Percentiles rank a stretch among this genome's conserved stretches.
Evolutionary conservation across 2,113 vertebrate species (phyloP).

Genomic region (Haliaeetus leucogaster): DNA sequence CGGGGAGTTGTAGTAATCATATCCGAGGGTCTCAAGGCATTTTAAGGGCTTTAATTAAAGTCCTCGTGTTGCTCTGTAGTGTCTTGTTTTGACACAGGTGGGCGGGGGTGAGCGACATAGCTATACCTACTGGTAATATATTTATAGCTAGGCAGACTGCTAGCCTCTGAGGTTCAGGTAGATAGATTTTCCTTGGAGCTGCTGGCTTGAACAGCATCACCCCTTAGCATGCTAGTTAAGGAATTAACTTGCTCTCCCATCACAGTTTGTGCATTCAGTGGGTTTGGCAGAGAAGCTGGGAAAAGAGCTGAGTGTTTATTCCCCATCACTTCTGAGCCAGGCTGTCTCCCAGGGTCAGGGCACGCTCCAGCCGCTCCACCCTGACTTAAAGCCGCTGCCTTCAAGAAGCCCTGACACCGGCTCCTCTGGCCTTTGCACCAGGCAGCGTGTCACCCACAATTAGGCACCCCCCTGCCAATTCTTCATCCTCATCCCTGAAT

Average conservation of each 20-base stretch:
- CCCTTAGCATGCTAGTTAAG: rapidly evolving
- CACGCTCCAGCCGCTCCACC: background rate
- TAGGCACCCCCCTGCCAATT: background rate
- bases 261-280: rapidly evolving
- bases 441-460: background rate
- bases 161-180: background rate
- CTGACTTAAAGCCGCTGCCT: background rate
- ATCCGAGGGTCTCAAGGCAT: background rate
- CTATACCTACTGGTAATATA: rapidly evolving
- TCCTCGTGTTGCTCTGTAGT: background rate
- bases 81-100: background rate
- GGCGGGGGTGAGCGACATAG: rapidly evolving
- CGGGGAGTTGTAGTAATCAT: background rate
- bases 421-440: background rate
- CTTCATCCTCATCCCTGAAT: background rate
- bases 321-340: background rate
- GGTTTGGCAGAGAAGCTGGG: background rate
- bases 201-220: background rate
- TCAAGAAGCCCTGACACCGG: background rate
- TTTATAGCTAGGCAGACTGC: background rate
- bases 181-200: background rate
- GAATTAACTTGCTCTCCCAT: background rate
- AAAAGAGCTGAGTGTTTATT: background rate
- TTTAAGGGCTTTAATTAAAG: background rate
- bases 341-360: background rate